Evolutionary conservation across 2,797 vertebrate genomes (phyloP), one percentile per base, ranked within the genome.

Genomic region (Silurus lanzhouensis): DNA sequence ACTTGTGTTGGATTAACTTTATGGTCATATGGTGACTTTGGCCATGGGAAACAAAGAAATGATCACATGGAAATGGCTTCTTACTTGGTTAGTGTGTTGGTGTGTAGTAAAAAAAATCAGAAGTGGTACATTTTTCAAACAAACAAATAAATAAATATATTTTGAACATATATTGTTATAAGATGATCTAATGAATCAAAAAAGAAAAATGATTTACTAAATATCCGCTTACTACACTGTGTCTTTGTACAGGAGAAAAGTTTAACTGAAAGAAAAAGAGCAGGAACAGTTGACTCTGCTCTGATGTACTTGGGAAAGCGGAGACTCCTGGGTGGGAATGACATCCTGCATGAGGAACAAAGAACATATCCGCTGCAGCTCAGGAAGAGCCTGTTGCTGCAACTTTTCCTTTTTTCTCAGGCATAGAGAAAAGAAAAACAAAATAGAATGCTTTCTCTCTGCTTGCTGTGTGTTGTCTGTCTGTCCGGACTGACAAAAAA

Each of bases 271-370:
- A 64, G 57, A 46, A n/a, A 64, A 64, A 46, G 22, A 48, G 38
- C 58, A 80, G 22, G 60, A 64, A 80, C 10, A 44, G 20, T 79
- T 25, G 76, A 63, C 67, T 76, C 60, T 67, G n/a, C 25, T 19
- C 72, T 77, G 81, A 48, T 86, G 81, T 88, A 78, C 84, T 44
- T 27, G 74, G 78, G 63, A 89, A 87, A 83, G 57, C 78, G 78
- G 86, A 89, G 88, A 66, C 81, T 84, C 88, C 79, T 85, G 76
- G 91, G 91, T 90, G 89, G 90, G 91, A 92, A 91, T 88, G 88
- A 91, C 88, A 93, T 93, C 88, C 90, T 88, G 89, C 90, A 86
- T 88, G 88, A 84, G 90, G 88, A 90, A 90, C 91, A 91, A 87
- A 91, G 89, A 90, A 90, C 90, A 93, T 90, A 91, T 93, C 90